These are phyloP conservation scores for Nibea albiflora DNA, from an alignment of 2,113 vertebrate genomes.

Conservation along the genomic window DNA sequence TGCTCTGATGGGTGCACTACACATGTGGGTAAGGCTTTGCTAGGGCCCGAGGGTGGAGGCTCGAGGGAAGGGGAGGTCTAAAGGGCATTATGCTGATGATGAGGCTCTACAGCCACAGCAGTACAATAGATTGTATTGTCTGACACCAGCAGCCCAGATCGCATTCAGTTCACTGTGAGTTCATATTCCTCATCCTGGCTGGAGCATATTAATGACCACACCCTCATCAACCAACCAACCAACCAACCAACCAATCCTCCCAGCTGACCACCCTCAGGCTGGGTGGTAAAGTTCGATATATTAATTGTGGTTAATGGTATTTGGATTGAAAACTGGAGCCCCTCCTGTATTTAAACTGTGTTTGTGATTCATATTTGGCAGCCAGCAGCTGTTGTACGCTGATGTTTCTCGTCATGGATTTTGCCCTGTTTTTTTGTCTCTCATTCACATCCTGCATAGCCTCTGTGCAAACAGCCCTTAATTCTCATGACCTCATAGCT, in stretches of 20 bases:
- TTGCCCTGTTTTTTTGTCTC: constrained; percentile 20
- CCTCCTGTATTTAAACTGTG: neutral
- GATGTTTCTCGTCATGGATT: constrained; percentile 28
- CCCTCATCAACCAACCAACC: constrained; percentile 55
- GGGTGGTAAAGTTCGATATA: neutral
- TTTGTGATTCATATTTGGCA: constrained; percentile 12
- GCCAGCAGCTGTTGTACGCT: constrained; percentile 39
- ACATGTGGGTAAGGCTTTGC: constrained; percentile 39
- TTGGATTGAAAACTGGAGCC: constrained; percentile 15
- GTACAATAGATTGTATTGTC: constrained; percentile 80
- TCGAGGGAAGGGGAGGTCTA: constrained; percentile 52
- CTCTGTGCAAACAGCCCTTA: constrained; percentile 71
- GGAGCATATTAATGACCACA: constrained; percentile 56
- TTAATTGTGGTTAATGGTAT: neutral
- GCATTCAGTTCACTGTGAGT: constrained; percentile 75
- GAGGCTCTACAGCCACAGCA: constrained; percentile 57
- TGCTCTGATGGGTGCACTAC: constrained; percentile 7
- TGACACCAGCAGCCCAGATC: constrained; percentile 68
- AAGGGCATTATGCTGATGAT: constrained; percentile 75
- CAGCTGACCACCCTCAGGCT: neutral
- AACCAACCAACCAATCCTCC: neutral
- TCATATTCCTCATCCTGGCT: constrained; percentile 74
- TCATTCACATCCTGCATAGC: constrained; percentile 52
- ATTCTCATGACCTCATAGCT: constrained; percentile 80
- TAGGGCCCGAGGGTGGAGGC: constrained; percentile 19